Percentiles rank a stretch among this genome's conserved stretches.
These are phyloP conservation scores for Sterna hirundo DNA, from an alignment of 2,113 vertebrate species.

Conservation along the genomic window DNA sequence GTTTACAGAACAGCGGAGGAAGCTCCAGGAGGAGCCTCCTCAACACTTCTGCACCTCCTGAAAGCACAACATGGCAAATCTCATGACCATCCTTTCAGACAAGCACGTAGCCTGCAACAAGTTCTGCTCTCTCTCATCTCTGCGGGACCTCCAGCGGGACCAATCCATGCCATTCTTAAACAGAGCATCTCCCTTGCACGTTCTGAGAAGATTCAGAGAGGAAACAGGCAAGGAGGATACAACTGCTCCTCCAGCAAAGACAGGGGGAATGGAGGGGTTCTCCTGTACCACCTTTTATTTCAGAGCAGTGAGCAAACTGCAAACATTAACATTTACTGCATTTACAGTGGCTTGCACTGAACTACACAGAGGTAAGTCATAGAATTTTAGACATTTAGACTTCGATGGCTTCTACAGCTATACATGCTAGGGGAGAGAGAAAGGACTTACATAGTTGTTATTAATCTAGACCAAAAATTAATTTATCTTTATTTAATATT, in stretches of 20 bases:
- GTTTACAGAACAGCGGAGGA: neutral
- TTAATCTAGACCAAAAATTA: neutral
- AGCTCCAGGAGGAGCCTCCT: neutral
- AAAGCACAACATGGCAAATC: neutral
- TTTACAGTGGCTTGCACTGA: neutral
- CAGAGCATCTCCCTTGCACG: neutral
- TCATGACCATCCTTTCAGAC: neutral
- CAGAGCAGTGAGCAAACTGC: neutral
- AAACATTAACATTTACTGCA: neutral
- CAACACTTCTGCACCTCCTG: accelerated
- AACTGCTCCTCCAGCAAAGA: neutral
- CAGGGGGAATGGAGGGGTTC: neutral
- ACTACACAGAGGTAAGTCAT: neutral
- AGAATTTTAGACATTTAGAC: neutral
- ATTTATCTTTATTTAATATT: neutral
- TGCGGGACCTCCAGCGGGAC: neutral
- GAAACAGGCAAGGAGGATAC: neutral
- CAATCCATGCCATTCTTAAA: neutral
- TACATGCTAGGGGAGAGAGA: neutral
- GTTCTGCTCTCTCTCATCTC: neutral
- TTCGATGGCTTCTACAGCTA: neutral
- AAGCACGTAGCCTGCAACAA: neutral
- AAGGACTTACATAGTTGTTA: neutral
- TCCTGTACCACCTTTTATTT: neutral
- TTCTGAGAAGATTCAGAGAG: neutral